phyloP scores from a whole-genome alignment of 2,113 vertebrate genomes.

The Ceyx melanurus region DNA sequence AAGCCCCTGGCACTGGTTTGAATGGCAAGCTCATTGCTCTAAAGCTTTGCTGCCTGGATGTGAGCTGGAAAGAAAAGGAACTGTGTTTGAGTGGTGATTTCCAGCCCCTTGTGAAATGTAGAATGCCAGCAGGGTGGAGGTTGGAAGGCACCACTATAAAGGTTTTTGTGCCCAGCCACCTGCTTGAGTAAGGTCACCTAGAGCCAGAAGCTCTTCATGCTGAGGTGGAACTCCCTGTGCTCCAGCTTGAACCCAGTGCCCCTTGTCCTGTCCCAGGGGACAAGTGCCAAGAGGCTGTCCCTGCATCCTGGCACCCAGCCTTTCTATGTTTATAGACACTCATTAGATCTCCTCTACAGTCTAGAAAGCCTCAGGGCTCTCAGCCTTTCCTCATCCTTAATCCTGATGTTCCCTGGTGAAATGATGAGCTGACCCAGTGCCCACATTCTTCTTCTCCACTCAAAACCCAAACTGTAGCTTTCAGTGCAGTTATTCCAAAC shows the following conservation, averaged over 20 bases:
- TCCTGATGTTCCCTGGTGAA: rapidly evolving
- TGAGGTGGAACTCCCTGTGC: too few species aligned
- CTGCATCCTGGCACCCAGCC: too few species aligned
- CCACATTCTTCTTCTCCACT: neutral
- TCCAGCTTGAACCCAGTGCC: too few species aligned
- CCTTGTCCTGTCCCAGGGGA: too few species aligned
- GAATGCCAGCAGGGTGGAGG: too few species aligned
- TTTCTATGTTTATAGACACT: too few species aligned
- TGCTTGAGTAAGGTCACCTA: neutral
- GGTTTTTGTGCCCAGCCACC: neutral
- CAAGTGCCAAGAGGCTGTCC: too few species aligned
- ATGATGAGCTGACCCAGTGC: neutral
- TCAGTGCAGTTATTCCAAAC: neutral
- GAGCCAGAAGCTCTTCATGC: neutral
- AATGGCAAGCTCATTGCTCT: neutral
- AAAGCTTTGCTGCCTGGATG: neutral
- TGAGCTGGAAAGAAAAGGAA: neutral
- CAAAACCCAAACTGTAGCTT: neutral
- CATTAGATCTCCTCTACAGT: too few species aligned
- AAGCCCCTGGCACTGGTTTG: neutral
- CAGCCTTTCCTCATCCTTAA: too few species aligned
- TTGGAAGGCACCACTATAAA: neutral
- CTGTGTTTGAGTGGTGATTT: rapidly evolving
- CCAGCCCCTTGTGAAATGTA: neutral
- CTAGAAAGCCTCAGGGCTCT: too few species aligned